Evolutionary conservation across 2,888 invertebrate genomes (phyloP).

Genomic region (Drosophila longiperda): DNA sequence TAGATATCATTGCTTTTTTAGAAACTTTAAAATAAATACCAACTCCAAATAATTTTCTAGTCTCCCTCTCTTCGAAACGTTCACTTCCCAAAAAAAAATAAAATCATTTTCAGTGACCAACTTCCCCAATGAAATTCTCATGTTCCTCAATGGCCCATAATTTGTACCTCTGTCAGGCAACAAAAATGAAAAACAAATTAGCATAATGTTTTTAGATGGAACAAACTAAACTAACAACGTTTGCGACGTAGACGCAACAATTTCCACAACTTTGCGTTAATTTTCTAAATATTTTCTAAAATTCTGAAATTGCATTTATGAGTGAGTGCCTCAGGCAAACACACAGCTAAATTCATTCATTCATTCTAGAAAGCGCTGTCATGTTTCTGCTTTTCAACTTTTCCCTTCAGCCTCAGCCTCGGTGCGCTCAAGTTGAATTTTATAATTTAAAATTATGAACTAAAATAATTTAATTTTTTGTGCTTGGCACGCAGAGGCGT

Average conservation of each 20-base stretch:
- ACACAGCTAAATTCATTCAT: slow-evolving; percentile 38
- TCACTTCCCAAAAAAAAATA: background rate
- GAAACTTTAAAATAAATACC: background rate
- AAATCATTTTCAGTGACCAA: slow-evolving; percentile 14
- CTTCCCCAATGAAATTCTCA: background rate
- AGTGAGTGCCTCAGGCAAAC: slow-evolving; percentile 48
- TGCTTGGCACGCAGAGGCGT: slow-evolving; percentile 69
- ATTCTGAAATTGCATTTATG: slow-evolving; percentile 69
- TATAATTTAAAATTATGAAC: slow-evolving; percentile 79
- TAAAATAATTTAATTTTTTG: slow-evolving; percentile 78
- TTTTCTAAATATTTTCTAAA: slow-evolving; percentile 79
- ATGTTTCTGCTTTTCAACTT: slow-evolving; percentile 54
- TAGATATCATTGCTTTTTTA: background rate
- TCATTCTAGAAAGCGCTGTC: slow-evolving; percentile 40
- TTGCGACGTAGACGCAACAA: slow-evolving; percentile 58
- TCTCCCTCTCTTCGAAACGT: background rate
- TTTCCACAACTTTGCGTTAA: slow-evolving; percentile 80
- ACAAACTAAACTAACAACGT: slow-evolving; percentile 46
- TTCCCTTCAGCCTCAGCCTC: slow-evolving; percentile 30
- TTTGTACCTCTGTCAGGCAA: slow-evolving; percentile 27
- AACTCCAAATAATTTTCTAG: background rate
- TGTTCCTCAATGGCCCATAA: slow-evolving; percentile 32
- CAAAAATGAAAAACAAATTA: slow-evolving; percentile 40
- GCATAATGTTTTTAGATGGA: slow-evolving; percentile 68
- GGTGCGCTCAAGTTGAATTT: slow-evolving; percentile 57